Evolutionary conservation across 2,888 invertebrate species (phyloP).

Genomic region (Lasioglossum oenotherae): DNA sequence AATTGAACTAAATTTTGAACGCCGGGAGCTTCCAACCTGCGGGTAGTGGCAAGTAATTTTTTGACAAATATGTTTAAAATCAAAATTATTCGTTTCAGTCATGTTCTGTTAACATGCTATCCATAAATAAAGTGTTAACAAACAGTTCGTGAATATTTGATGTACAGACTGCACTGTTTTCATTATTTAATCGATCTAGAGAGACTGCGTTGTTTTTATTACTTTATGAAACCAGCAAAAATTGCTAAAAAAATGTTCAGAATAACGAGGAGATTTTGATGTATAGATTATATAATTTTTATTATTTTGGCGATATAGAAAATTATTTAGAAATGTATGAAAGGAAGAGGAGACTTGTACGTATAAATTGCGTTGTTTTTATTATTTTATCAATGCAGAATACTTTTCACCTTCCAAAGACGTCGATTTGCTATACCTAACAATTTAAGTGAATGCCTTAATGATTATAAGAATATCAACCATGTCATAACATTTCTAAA

Average conservation of each 20-base stretch:
- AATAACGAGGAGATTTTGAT: background rate
- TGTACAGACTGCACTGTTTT: background rate
- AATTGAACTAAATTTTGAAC: background rate
- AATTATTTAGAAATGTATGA: background rate
- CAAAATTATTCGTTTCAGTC: background rate
- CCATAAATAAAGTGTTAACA: background rate
- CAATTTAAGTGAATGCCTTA: too few relatives aligned
- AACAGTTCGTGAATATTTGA: background rate
- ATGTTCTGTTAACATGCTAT: background rate
- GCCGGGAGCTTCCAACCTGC: background rate
- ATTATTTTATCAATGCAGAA: too few relatives aligned
- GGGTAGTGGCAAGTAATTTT: too few relatives aligned
- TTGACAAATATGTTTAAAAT: background rate
- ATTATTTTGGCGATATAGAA: background rate
- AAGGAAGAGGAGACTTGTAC: background rate
- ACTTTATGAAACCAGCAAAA: background rate
- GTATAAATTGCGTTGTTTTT: background rate
- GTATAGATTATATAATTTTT: background rate
- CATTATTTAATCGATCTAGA: accelerated
- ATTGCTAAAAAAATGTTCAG: background rate
- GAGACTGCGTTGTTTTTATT: background rate
- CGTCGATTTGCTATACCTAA: too few relatives aligned
- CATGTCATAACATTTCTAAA: too few relatives aligned
- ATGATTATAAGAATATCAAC: too few relatives aligned
- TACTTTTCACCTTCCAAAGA: too few relatives aligned